Evolutionary conservation across 1,140 invertebrate species (phyloP), one percentile per base, ranked within the genome.

Genomic region (Heliconius eleuchia): DNA sequence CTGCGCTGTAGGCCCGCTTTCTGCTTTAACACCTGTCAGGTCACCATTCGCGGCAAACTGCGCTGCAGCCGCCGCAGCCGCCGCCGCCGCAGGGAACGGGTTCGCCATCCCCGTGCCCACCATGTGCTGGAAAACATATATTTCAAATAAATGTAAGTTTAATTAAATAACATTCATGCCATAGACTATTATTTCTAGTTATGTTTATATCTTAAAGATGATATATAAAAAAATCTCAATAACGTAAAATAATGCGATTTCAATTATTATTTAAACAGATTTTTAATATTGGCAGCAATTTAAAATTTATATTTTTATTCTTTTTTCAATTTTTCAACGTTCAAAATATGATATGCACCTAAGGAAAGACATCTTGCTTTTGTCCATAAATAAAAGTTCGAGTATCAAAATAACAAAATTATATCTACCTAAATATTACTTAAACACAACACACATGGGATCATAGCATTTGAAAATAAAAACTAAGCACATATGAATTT

Each of bases 41-140:
- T 97, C 96, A 71, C 96, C 96, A 87, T 97, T 97, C 86, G 96
- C 95, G 90, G 97, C 95, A 95, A 97, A 95, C 95, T 95, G 89
- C 74, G 95, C 86, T 23, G 95, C 95, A 73, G 95, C 96, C 94
- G 96, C 97, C 96, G 95, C 97, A 94, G 96, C 95, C 95, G 96
- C 96, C 95, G 97, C 97, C 95, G 96, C 97, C 90, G 96, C 95
- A 84, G 96, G 95, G 95, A 97, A 98, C 91, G 97, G 97, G 94
- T 96, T 96, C 93, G 97, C 96, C 96, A 98, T 98, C 88, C 98
- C 98, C 95, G 98, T 97, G 96, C 98, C 98, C 95, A 99, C 98
- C 97, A 98, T 98, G 96, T 98, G 98, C 98, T 98, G 96, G 27
- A 97, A 97, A 94, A 81, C 73, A 73, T 27, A 30, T 6, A 30